Percentiles rank a stretch among this genome's conserved stretches.
Evolutionary conservation across 2,888 invertebrate species (phyloP).

Genomic region (Xestoiulus laeticollis): DNA sequence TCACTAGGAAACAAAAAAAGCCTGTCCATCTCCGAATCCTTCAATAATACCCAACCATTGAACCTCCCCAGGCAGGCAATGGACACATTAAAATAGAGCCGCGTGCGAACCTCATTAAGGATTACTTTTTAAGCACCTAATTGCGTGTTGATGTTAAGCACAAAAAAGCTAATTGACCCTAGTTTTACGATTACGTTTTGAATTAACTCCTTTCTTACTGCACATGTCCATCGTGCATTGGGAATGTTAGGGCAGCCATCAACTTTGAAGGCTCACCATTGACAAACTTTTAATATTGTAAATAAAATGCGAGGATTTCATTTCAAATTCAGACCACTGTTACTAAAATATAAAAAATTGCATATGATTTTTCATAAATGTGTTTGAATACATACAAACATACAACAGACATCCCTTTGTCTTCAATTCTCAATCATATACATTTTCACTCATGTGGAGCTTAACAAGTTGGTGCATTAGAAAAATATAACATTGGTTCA

Average conservation of each 20-base stretch:
- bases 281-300: too few relatives aligned
- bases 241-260: background rate
- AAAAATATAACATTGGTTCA: too few relatives aligned
- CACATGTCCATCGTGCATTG: background rate
- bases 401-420: too few relatives aligned
- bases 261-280: background rate
- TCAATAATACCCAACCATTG: background rate
- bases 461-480: too few relatives aligned
- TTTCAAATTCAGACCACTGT: too few relatives aligned
- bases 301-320: too few relatives aligned
- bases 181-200: background rate
- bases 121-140: background rate
- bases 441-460: too few relatives aligned
- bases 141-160: conserved; percentile 14
- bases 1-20: conserved; percentile 8
- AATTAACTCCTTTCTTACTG: background rate
- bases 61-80: background rate
- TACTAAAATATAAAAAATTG: too few relatives aligned
- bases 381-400: too few relatives aligned
- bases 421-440: too few relatives aligned
- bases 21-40: background rate
- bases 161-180: conserved; percentile 10
- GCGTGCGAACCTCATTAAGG: background rate
- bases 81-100: background rate
- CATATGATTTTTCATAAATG: too few relatives aligned